Evolutionary conservation across 2,797 vertebrate species (phyloP).

Genomic region (Morelia viridis): DNA sequence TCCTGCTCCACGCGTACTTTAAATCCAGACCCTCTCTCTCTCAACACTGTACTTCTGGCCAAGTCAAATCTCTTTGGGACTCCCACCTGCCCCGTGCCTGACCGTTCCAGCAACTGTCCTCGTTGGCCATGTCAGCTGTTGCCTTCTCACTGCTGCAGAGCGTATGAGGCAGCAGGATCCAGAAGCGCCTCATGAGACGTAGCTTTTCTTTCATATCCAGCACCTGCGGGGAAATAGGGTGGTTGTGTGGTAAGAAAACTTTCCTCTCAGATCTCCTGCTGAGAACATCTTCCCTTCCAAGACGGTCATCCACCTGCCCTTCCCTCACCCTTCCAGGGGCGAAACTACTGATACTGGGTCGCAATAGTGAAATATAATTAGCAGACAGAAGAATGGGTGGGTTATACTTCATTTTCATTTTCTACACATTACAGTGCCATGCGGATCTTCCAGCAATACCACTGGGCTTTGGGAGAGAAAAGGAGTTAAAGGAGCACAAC

Average conservation of each 20-base stretch:
- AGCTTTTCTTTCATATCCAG: slow-evolving; percentile 84
- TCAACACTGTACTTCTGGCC: neutral
- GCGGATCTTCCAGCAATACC: neutral
- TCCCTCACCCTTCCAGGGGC: neutral
- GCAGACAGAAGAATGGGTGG: neutral
- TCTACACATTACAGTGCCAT: neutral
- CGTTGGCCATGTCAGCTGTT: slow-evolving; percentile 82
- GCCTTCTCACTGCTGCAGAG: slow-evolving; percentile 85
- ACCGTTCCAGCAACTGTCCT: slow-evolving; percentile 89
- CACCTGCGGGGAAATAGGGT: slow-evolving; percentile 70
- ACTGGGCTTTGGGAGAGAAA: neutral
- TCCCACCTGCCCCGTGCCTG: slow-evolving; percentile 84
- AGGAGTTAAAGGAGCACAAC: neutral
- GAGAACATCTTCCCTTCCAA: neutral
- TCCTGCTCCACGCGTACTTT: neutral
- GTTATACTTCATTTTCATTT: neutral
- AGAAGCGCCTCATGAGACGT: slow-evolving; percentile 84
- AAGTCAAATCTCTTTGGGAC: neutral
- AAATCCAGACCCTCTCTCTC: neutral
- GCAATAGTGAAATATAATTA: neutral
- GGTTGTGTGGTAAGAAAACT: no score
- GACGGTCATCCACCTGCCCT: neutral
- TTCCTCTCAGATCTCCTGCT: neutral
- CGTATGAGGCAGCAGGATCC: slow-evolving; percentile 84
- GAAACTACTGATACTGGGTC: neutral